Conservation (phyloP, 2,888 invertebrate genomes). For the Napeogenes sylphis region DNA sequence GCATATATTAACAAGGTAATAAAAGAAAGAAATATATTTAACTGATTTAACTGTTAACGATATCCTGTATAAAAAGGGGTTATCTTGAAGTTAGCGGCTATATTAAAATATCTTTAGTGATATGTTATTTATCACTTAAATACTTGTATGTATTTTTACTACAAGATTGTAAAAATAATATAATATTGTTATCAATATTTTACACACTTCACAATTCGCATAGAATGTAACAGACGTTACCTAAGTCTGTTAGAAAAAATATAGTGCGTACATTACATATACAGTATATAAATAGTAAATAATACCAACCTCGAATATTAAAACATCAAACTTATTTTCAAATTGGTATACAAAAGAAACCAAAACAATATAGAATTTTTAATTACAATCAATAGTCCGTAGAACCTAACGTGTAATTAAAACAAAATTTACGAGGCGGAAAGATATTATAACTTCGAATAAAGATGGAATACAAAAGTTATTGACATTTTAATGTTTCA, state of each 20-base stretch:
- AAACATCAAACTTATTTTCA: too few relatives aligned
- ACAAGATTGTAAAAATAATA: too few relatives aligned
- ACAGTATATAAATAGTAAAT: too few relatives aligned
- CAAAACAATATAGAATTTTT: conserved; percentile 5
- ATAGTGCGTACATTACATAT: too few relatives aligned
- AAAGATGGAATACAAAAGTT: conserved; percentile 8
- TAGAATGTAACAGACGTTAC: too few relatives aligned
- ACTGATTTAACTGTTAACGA: not conserved
- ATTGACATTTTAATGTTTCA: not conserved
- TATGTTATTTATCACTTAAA: too few relatives aligned
- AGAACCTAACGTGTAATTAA: conserved; percentile 11
- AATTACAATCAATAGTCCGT: conserved; percentile 4
- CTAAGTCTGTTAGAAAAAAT: too few relatives aligned
- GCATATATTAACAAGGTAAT: not conserved
- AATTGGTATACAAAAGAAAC: not conserved
- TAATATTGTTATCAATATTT: too few relatives aligned
- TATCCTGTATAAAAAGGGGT: not conserved
- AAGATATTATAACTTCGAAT: conserved; percentile 8
- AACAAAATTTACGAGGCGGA: conserved; percentile 11
- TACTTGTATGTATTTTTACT: too few relatives aligned
- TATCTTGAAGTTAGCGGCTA: not conserved
- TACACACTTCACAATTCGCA: too few relatives aligned
- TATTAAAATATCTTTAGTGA: too few relatives aligned
- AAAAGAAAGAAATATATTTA: conserved; percentile 4
- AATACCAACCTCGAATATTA: too few relatives aligned